Evolutionary conservation across 1,140 invertebrate genomes (phyloP).

Genomic region (Eriocheir sinensis): DNA sequence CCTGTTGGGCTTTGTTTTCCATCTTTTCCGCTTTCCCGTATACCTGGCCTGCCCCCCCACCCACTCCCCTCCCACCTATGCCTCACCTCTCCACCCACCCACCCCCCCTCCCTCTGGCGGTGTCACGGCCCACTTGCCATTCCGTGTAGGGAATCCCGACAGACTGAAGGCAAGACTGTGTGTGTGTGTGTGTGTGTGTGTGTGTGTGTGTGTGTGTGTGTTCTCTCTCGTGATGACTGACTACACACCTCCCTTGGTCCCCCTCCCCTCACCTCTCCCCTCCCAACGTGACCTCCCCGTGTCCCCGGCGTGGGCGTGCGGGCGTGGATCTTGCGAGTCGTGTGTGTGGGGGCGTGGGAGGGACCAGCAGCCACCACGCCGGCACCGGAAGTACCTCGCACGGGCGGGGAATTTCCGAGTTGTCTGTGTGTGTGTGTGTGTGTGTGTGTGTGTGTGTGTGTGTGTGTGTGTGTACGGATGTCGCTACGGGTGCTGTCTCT

Average conservation of each 20-base stretch:
- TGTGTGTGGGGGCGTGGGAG: not conserved
- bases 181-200: not conserved
- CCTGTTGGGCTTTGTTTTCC: no score
- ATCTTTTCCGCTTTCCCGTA: not conserved
- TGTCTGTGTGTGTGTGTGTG: not conserved
- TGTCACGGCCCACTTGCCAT: conserved; percentile 49
- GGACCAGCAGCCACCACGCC: not conserved
- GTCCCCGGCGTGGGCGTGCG: not conserved
- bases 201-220: not conserved
- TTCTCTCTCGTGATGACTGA: not conserved
- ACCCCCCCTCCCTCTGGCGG: not conserved
- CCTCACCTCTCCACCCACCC: not conserved
- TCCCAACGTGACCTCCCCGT: not conserved
- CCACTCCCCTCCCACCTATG: not conserved
- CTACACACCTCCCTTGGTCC: not conserved
- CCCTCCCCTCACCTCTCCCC: not conserved
- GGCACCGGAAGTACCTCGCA: not conserved
- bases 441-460: not conserved
- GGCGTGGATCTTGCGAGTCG: conserved; percentile 18
- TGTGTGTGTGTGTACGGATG: not conserved
- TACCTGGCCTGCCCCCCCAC: no score
- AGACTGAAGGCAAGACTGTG: not conserved
- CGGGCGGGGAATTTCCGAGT: conserved; percentile 8
- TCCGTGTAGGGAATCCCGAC: conserved; percentile 40
- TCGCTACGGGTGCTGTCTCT: no score